Base-by-base conservation (phyloP, 2,888 invertebrate species). In the Hirtodrosophila duncani region DNA sequence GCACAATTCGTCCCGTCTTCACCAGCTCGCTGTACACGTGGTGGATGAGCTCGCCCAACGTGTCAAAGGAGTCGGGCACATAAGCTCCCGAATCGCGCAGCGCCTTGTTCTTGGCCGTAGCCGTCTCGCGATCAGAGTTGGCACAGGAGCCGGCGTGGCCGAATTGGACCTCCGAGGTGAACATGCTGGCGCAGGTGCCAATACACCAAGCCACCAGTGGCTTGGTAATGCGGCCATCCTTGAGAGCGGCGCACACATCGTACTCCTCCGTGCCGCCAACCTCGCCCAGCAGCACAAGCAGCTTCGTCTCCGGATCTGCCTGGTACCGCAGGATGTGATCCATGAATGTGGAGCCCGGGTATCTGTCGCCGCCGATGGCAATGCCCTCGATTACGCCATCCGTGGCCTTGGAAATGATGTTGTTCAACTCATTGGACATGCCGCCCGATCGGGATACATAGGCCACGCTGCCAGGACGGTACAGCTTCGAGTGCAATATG, bases 221-320 rank as follows among this genome's bases (percentile, higher is more conserved):
- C 83, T 99, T 99, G 50, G 92, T 95, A 68, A 99, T 92, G 44
- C 90, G 88, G 0, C 93, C 92, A 31, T 91, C 90, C 67, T 93
- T 90, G 10, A 99, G 89, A 0, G 98, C 97, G 5, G 92, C 89
- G 71, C 97, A 97, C 2, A 99, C 97, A 85, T 96, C 95, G 87
- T 99, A 99, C 84, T 99, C 99, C 87, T 99, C 99, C 0, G 93
- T 92, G 0, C 99, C 99, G 3, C 99, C 99, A n/a, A 99, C 98
- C 88, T 98, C 99, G 0, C 99, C 99, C 23, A 99, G 88, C 0
- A 99, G 88, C 0, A 99, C 95, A 68, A 99, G 92, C 91, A 99
- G 93, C 86, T 99, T 99, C 1, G 97, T 94, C 67, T 93, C 91
- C 0, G 92, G 92, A 80, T 94, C 93, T 0, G 90, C 89, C 86